A percentile compares a stretch with the other conserved stretches of the same genome.
phyloP scores from a whole-genome alignment of 1,140 invertebrate species.

The Helicoverpa zea region DNA sequence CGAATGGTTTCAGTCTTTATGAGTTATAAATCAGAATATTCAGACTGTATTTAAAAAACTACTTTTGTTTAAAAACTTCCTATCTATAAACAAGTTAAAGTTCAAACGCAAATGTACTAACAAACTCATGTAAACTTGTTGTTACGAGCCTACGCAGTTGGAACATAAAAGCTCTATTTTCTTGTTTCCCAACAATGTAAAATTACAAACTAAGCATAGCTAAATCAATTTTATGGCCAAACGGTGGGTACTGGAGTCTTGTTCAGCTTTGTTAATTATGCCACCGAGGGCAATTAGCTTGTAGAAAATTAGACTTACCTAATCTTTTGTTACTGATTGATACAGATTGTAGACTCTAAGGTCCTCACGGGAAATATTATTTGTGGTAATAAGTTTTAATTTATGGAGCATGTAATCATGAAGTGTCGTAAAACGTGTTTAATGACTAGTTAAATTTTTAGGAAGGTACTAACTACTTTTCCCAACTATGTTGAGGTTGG shows the following conservation, averaged over 20 bases:
- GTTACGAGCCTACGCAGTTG: neutral
- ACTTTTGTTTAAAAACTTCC: no score
- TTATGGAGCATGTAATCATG: no score
- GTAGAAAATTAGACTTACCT: neutral
- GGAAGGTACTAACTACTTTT: no score
- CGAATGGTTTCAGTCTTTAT: no score
- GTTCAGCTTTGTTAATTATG: constrained; percentile 23
- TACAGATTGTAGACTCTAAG: constrained; percentile 1
- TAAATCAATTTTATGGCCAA: constrained; percentile 43
- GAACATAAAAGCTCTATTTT: neutral
- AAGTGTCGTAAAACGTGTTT: no score
- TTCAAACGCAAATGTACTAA: no score
- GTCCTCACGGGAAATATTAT: neutral
- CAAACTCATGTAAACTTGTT: neutral
- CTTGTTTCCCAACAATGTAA: constrained; percentile 39
- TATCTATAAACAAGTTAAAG: no score
- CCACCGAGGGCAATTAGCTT: constrained; percentile 25
- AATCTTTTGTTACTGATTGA: constrained; percentile 21
- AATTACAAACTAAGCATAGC: constrained; percentile 35
- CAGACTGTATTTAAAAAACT: no score
- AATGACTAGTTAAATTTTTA: no score
- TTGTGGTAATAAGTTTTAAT: neutral
- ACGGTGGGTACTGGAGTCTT: constrained; percentile 32
- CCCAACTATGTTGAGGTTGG: no score
- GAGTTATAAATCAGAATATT: no score